Percentiles rank a stretch among this genome's conserved stretches.
Conservation (phyloP, 1,140 invertebrate species). For the Papilio machaon region DNA sequence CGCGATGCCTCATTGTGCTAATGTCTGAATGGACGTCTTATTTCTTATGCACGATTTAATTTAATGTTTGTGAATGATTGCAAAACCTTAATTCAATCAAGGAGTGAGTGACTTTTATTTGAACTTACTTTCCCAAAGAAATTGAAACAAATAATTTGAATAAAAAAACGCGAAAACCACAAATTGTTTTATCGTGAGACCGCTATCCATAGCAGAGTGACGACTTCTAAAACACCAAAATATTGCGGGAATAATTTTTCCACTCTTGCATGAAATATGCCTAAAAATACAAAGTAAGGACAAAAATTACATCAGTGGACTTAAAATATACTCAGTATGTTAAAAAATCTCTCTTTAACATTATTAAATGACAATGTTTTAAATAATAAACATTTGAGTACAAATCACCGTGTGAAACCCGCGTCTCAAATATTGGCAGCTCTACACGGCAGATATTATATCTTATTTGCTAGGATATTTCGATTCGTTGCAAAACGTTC, state of each 20-base stretch:
- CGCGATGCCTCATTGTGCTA: neutral
- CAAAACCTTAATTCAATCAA: neutral
- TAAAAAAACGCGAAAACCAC: neutral
- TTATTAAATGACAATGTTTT: neutral
- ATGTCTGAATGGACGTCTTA: neutral
- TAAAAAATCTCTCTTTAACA: neutral
- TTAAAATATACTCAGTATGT: neutral
- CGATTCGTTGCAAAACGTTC: neutral
- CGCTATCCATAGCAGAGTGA: neutral
- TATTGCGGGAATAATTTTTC: neutral
- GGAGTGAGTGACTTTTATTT: neutral
- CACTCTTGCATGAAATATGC: neutral
- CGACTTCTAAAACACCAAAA: neutral
- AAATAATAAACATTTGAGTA: neutral
- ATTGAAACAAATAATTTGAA: neutral
- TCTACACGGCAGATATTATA: neutral
- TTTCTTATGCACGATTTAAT: conserved; percentile 10
- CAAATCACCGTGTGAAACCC: neutral
- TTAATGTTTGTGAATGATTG: neutral
- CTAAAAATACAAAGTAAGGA: neutral
- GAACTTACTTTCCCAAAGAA: neutral
- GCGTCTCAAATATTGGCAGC: neutral
- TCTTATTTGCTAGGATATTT: neutral
- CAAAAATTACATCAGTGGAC: too few species aligned
- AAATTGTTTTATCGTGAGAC: neutral